Base-by-base conservation (phyloP, 2,888 invertebrate species). In the Sphecodes monilicornis region DNA sequence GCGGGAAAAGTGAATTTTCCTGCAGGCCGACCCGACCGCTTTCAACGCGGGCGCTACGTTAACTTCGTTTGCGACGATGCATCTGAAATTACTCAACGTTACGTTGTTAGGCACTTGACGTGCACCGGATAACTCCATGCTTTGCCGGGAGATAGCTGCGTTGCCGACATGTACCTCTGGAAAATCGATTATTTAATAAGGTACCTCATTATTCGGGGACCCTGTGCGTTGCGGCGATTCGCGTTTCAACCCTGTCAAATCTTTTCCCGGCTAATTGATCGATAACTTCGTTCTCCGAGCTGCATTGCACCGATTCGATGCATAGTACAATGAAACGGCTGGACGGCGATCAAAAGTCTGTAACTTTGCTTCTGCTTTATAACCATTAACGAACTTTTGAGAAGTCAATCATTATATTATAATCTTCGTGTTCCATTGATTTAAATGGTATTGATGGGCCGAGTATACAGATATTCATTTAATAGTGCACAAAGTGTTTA, bases 1-100 rank as follows among this genome's bases (percentile, higher is more conserved):
- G 76, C 69, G 80, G 88, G 86, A 86, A 89, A 54, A 84, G 85
- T 82, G 82, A 88, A 89, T 90, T 88, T 90, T 82, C 80, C 46
- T 80, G 84, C 80, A 76, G 79, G 73, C 70, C 71, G 78, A 16
- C 69, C 46, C 77, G 78, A 57, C 41, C 77, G 88, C 90, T 90
- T 90, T 89, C 86, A 86, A 84, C 87, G 82, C 86, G 80, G 70
- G 79, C 73, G 76, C 80, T 79, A 80, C 82, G 86, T 84, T 90
- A 90, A 89, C 86, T 86, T 82, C 85, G 88, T 90, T 90, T 89
- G 75, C 82, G 71, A 66, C 76, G 88, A 90, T 90, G 90, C 84
- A 82, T 82, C 87, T 75, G 83, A 82, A 90, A 89, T 85, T 86
- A 90, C 86, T 82, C 90, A 82, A 78, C 76, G 81, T 90, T 88